Base-by-base conservation (phyloP, 2,888 invertebrate genomes). In the Erannis defoliaria region DNA sequence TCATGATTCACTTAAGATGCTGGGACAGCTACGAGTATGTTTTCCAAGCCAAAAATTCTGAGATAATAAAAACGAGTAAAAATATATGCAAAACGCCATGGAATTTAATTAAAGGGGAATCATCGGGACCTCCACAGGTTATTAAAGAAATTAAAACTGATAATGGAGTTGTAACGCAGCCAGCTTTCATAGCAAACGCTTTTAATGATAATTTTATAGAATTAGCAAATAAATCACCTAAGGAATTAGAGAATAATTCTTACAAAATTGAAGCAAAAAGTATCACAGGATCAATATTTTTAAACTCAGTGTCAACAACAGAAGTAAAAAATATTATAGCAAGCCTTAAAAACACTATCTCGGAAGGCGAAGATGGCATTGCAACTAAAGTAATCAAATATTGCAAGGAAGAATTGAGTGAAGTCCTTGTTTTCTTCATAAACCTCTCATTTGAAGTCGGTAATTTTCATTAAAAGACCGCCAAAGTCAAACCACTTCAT, bases 331-430 rank as follows among this genome's bases (percentile, higher is more conserved):
- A 16, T 16, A 16, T 14, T 5, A 37, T 37, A 14, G 14, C 16
- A 16, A 37, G 8, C 16, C 37, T 37, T 16, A 37, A 16, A 37
- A 37, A 37, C 6, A 37, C 14, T 21, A 35, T 46, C 37, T 64
- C 35, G 10, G 23, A 21, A n/a, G 37, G 19, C 4, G 21, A 35
- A 33, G 33, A 31, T 49, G 14, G 21, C 19, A 49, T 31, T 31
- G 33, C 37, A 14, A 37, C 37, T 4, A 37, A 37, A 37, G 16
- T 37, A n/a, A 37, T 37, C 3, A 37, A 37, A 16, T 37, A 37
- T 37, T 37, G 37, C 37, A 37, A 37, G 14, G 37, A 37, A 14
- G 37, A 37, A 16, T n/a, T 37, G 14, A 14, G 37, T 37, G 37
- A 37, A 14, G 37, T 37, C 1, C 0, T 37, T 37, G 37, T 1